phyloP scores from a whole-genome alignment of 2,797 vertebrate species.

The Tenualosa ilisha region DNA sequence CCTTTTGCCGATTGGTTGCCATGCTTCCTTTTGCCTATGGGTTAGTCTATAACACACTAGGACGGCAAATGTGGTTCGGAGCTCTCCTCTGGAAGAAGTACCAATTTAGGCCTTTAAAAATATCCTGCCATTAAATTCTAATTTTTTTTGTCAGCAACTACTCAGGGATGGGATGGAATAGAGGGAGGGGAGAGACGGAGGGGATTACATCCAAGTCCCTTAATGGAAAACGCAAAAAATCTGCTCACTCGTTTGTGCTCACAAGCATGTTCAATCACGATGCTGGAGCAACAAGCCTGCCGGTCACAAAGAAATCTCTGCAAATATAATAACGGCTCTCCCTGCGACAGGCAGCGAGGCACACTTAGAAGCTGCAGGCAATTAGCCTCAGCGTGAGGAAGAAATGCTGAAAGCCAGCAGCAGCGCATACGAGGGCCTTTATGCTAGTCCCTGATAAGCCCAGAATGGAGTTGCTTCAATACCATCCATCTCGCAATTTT shows the following conservation, averaged over 20 bases:
- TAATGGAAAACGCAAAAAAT: constrained; percentile 52
- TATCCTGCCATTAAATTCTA: neutral
- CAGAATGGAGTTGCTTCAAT: constrained; percentile 46
- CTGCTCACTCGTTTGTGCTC: constrained; percentile 47
- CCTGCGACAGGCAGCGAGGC: constrained; percentile 43
- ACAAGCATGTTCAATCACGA: constrained; percentile 56
- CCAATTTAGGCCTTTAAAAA: neutral
- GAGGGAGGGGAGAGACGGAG: neutral
- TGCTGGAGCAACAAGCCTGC: constrained; percentile 49
- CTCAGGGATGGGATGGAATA: neutral
- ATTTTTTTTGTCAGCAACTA: neutral
- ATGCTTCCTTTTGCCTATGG: neutral
- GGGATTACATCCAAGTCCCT: constrained; percentile 24
- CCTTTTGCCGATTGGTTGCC: neutral
- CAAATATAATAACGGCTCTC: constrained; percentile 55
- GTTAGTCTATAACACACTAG: neutral
- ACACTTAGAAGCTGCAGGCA: constrained; percentile 59
- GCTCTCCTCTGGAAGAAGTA: neutral
- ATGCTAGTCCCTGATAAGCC: constrained; percentile 71
- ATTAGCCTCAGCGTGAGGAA: constrained; percentile 66
- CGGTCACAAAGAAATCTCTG: constrained; percentile 60
- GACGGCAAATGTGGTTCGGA: neutral
- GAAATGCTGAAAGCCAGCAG: constrained; percentile 53
- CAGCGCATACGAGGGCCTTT: constrained; percentile 62
- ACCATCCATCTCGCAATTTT: constrained; percentile 26